phyloP scores from a whole-genome alignment of 2,888 invertebrate genomes.

The Podabrus alpinus region DNA sequence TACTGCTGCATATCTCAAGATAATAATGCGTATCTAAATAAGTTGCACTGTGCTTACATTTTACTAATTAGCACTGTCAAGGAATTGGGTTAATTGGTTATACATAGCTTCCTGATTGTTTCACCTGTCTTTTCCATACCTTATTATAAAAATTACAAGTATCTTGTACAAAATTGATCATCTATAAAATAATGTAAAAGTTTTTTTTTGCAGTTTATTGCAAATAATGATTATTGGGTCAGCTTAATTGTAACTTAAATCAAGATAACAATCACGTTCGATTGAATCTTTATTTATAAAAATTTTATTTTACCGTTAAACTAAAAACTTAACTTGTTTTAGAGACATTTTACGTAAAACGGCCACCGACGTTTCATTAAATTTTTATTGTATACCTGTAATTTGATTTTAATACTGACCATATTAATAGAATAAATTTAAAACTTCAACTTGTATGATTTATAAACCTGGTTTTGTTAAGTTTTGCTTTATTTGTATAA shows the following conservation, averaged over 20 bases:
- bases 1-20: slow-evolving; percentile 4
- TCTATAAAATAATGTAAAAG: not conserved
- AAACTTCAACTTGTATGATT: no score
- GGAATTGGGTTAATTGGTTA: slow-evolving; percentile 26
- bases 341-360: no score
- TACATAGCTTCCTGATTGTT: slow-evolving; percentile 19
- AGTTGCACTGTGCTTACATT: slow-evolving; percentile 6
- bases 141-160: slow-evolving; percentile 15
- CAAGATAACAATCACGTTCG: not conserved
- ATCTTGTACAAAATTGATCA: not conserved
- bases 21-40: slow-evolving; percentile 14
- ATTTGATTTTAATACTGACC: no score
- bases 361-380: no score
- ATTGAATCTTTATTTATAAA: no score
- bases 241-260: not conserved
- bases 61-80: slow-evolving; percentile 20
- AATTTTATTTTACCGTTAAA: not conserved
- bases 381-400: no score
- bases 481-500: no score
- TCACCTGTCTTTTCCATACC: slow-evolving; percentile 22
- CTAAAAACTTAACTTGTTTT: not conserved
- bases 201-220: not conserved
- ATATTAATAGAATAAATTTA: no score
- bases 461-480: no score
- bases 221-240: not conserved